phyloP scores from a whole-genome alignment of 2,888 invertebrate species.

The Troides aeacus region DNA sequence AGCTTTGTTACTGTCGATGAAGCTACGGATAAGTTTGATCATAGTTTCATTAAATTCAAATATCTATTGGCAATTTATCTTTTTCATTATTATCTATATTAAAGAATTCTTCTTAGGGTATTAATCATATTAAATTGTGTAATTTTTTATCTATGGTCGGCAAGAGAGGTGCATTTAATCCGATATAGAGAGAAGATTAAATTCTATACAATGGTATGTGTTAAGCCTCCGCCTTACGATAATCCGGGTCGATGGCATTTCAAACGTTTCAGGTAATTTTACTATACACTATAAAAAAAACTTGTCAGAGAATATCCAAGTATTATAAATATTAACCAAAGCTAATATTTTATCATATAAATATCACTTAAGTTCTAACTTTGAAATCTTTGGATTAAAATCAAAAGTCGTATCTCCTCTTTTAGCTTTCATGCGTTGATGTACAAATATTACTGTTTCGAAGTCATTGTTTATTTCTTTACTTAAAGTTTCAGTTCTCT shows the following conservation, averaged over 20 bases:
- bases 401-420: too few species aligned
- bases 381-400: too few species aligned
- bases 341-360: too few species aligned
- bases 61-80: neutral
- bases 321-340: constrained; percentile 3
- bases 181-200: constrained; percentile 40
- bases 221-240: constrained; percentile 39
- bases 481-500: too few species aligned
- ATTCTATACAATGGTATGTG: constrained; percentile 52
- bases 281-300: constrained; percentile 45
- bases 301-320: constrained; percentile 39
- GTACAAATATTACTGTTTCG: too few species aligned
- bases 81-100: neutral
- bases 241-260: constrained; percentile 48
- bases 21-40: neutral
- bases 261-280: constrained; percentile 50
- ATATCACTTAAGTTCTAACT: too few species aligned
- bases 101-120: neutral
- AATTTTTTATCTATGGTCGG: neutral
- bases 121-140: neutral
- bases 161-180: constrained; percentile 32
- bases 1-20: neutral
- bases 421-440: too few species aligned
- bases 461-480: too few species aligned
- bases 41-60: neutral